A percentile compares a stretch with the other conserved stretches of the same genome.
Evolutionary conservation across 1,140 invertebrate genomes (phyloP).

Genomic region (Anastrepha obliqua): DNA sequence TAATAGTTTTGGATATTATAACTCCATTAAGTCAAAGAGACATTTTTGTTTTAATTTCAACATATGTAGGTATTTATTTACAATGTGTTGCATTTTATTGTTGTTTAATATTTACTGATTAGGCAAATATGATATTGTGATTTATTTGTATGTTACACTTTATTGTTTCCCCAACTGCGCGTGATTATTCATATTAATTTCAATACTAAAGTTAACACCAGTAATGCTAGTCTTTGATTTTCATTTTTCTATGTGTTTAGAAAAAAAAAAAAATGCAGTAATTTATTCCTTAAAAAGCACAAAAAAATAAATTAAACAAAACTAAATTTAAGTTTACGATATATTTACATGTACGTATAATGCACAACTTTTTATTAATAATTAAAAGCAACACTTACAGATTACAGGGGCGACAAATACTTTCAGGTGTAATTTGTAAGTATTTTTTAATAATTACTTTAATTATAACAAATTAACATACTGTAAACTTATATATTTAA

Average conservation of each 20-base stretch:
- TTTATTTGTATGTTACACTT: neutral
- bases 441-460: neutral
- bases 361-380: neutral
- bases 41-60: slow-evolving; percentile 20
- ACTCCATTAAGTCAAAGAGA: neutral
- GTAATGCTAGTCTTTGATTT: slow-evolving; percentile 48
- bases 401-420: slow-evolving; percentile 14
- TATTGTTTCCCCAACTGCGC: neutral
- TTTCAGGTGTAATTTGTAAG: neutral
- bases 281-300: neutral
- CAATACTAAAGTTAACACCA: slow-evolving; percentile 22
- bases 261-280: neutral
- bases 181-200: neutral
- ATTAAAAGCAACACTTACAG: neutral
- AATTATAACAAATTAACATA: slow-evolving; percentile 21
- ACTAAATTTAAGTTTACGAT: neutral
- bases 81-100: neutral
- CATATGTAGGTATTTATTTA: slow-evolving; percentile 38
- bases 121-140: slow-evolving; percentile 27
- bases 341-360: neutral
- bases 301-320: slow-evolving; percentile 4
- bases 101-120: slow-evolving; percentile 9
- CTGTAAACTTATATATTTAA: neutral
- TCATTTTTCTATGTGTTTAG: slow-evolving; percentile 19
- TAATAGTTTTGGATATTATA: no score